phyloP scores from a whole-genome alignment of 2,113 vertebrate genomes.

The Rutilus rutilus region DNA sequence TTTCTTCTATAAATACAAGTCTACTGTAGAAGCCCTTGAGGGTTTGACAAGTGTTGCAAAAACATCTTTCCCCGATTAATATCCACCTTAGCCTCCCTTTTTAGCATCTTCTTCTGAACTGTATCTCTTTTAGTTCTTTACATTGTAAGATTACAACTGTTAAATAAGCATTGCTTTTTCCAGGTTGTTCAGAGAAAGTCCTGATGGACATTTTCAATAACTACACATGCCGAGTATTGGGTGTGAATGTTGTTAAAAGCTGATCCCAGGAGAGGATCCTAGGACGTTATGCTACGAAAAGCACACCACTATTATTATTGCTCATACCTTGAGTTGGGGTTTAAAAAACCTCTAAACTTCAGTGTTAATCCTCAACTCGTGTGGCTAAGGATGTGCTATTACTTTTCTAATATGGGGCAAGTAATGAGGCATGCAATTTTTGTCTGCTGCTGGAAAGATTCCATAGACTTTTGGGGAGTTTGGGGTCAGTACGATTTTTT shows the following conservation, averaged over 20 bases:
- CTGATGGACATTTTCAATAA: not conserved
- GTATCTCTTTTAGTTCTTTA: not conserved
- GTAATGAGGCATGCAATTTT: not conserved
- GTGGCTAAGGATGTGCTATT: not conserved
- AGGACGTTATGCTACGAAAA: not conserved
- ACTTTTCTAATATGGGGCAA: no score
- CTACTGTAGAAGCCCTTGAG: not conserved
- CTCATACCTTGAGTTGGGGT: not conserved
- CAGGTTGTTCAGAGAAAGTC: not conserved
- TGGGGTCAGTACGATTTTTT: not conserved
- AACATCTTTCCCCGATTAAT: not conserved
- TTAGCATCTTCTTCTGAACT: not conserved
- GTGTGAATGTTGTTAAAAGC: conserved; percentile 11
- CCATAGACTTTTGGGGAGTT: not conserved
- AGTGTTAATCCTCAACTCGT: not conserved
- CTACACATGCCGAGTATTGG: not conserved
- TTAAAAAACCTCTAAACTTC: not conserved
- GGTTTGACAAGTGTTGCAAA: not conserved
- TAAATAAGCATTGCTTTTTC: not conserved
- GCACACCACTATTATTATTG: not conserved
- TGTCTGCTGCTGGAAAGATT: not conserved
- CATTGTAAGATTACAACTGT: not conserved
- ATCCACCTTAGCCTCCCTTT: not conserved
- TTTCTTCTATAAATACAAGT: not conserved
- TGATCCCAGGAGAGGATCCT: not conserved